phyloP scores from a whole-genome alignment of 2,113 vertebrate genomes.

The Hypanus sabinus region DNA sequence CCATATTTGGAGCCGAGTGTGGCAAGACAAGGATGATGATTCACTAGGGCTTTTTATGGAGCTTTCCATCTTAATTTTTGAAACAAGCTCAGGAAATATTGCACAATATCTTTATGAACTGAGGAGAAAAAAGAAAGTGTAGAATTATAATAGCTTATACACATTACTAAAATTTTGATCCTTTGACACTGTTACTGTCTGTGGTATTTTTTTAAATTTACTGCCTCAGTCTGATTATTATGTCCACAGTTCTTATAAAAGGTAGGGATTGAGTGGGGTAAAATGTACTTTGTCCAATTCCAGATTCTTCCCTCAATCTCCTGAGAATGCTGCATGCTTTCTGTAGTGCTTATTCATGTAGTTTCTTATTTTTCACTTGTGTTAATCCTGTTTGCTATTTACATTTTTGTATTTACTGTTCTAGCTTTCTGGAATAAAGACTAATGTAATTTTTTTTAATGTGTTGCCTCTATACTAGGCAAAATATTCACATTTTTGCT shows the following conservation, averaged over 20 bases:
- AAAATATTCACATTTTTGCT: neutral
- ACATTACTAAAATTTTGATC: neutral
- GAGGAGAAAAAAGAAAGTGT: neutral
- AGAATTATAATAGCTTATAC: neutral
- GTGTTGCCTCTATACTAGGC: neutral
- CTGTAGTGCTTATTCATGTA: neutral
- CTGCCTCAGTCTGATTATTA: neutral
- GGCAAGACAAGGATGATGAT: neutral
- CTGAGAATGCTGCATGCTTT: neutral
- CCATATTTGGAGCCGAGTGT: neutral
- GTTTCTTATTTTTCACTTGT: neutral
- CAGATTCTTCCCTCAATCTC: neutral
- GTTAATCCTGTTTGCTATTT: neutral
- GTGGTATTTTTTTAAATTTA: neutral
- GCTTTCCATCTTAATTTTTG: neutral
- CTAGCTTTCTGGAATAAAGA: neutral
- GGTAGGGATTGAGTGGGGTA: neutral
- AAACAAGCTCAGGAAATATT: constrained; percentile 1
- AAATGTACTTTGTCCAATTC: no score
- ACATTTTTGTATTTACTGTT: neutral
- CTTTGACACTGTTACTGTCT: neutral
- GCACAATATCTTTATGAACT: neutral
- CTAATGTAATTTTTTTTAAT: neutral
- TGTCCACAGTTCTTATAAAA: neutral
- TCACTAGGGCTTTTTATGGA: no score